Conservation (phyloP, 2,888 invertebrate species). For the Diaprepes abbreviatus region DNA sequence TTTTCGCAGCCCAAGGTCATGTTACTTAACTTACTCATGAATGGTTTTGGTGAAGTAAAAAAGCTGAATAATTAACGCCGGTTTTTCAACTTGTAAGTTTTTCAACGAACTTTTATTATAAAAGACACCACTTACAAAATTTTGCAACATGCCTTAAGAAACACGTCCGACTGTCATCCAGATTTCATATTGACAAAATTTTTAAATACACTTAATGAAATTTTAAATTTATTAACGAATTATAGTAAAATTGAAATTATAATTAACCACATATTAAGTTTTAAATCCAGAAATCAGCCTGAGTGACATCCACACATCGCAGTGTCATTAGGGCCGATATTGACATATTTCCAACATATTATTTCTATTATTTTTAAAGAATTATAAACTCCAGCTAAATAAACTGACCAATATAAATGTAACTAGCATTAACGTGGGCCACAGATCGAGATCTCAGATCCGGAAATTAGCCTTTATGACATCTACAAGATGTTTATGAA, state of each 20-base stretch:
- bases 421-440: background rate
- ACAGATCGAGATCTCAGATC: slow-evolving; percentile 5
- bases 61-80: too few relatives aligned
- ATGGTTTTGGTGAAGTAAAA: background rate
- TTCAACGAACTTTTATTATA: too few relatives aligned
- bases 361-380: background rate
- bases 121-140: too few relatives aligned
- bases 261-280: too few relatives aligned
- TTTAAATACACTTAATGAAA: too few relatives aligned
- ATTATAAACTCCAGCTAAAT: background rate
- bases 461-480: slow-evolving; percentile 16
- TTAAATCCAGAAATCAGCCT: background rate
- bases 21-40: slow-evolving; percentile 5
- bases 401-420: background rate
- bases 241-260: too few relatives aligned
- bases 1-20: slow-evolving; percentile 14
- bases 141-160: too few relatives aligned
- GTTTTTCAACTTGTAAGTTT: too few relatives aligned
- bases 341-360: background rate
- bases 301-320: background rate
- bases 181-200: too few relatives aligned
- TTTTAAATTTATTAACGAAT: too few relatives aligned
- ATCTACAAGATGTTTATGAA: slow-evolving; percentile 32
- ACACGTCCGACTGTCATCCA: too few relatives aligned
- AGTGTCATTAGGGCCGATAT: background rate